These are phyloP conservation scores for Zaprionus camerounensis DNA, from an alignment of 1,140 invertebrate species.

Conservation along the genomic window DNA sequence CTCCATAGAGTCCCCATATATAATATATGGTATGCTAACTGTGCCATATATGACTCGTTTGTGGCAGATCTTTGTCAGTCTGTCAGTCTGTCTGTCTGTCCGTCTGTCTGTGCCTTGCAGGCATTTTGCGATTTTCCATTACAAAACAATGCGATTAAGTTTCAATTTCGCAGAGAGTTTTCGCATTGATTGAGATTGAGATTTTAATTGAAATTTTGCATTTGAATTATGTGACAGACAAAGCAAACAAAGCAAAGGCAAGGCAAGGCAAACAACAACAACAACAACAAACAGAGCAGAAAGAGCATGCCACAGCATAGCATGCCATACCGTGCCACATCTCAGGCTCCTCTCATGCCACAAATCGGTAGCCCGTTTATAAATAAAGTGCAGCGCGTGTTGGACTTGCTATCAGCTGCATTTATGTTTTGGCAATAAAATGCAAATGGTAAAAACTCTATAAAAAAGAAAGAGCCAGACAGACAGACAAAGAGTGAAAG, in stretches of 20 bases:
- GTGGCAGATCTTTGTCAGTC: constrained; percentile 23
- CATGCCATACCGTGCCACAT: constrained; percentile 9
- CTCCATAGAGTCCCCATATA: neutral
- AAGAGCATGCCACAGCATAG: neutral
- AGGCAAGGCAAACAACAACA: constrained; percentile 45
- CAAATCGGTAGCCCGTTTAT: constrained; percentile 47
- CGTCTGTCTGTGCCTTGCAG: constrained; percentile 41
- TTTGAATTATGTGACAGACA: constrained; percentile 72
- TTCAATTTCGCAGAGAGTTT: constrained; percentile 53
- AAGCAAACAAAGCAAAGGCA: constrained; percentile 35
- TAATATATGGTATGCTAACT: neutral
- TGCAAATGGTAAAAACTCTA: constrained; percentile 74
- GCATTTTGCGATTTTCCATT: constrained; percentile 42
- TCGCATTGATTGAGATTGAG: constrained; percentile 39
- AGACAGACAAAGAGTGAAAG: constrained; percentile 20
- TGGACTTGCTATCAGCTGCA: constrained; percentile 54
- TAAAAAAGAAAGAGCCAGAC: constrained; percentile 51
- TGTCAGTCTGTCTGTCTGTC: constrained; percentile 26
- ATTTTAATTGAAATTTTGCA: constrained; percentile 62
- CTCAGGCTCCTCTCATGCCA: constrained; percentile 21
- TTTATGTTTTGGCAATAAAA: constrained; percentile 81
- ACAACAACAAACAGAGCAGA: neutral
- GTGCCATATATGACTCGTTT: constrained; percentile 2
- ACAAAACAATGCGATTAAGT: constrained; percentile 62
- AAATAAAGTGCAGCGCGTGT: constrained; percentile 42